phyloP scores from a whole-genome alignment of 1,140 invertebrate species.

The Batillaria attramentaria region DNA sequence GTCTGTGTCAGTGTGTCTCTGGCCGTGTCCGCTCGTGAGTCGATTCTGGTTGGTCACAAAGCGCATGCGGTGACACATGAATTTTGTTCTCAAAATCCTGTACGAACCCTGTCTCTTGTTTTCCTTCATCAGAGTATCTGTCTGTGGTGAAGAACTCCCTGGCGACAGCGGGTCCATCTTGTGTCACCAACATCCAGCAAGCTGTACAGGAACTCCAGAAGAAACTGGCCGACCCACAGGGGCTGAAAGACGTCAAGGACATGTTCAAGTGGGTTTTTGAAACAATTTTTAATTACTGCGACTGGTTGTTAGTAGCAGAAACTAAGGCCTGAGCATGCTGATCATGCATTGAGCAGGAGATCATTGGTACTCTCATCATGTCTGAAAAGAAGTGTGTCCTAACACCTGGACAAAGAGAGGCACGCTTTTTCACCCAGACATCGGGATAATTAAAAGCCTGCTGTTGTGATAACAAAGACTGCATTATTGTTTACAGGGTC shows the following conservation, averaged over 20 bases:
- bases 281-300: background rate
- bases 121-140: slow-evolving; percentile 69
- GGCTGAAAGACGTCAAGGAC: slow-evolving; percentile 68
- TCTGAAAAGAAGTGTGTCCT: too few species aligned
- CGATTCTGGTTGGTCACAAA: background rate
- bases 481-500: too few species aligned
- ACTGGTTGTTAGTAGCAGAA: background rate
- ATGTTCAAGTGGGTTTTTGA: slow-evolving; percentile 61
- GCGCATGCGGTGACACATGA: too few species aligned
- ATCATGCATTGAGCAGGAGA: too few species aligned
- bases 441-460: background rate
- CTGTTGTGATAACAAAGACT: too few species aligned
- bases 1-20: too few species aligned
- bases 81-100: too few species aligned
- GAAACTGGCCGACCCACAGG: slow-evolving; percentile 77
- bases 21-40: background rate
- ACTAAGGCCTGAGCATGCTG: too few species aligned
- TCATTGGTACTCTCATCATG: too few species aligned
- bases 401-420: background rate
- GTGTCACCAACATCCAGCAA: slow-evolving; percentile 73
- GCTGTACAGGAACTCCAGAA: slow-evolving; percentile 79
- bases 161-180: slow-evolving; percentile 53
- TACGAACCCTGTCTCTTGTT: background rate
- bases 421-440: background rate
- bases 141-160: slow-evolving; percentile 66